Evolutionary conservation across 2,797 vertebrate genomes (phyloP).

Genomic region (Myiothlypis chrysogaster): DNA sequence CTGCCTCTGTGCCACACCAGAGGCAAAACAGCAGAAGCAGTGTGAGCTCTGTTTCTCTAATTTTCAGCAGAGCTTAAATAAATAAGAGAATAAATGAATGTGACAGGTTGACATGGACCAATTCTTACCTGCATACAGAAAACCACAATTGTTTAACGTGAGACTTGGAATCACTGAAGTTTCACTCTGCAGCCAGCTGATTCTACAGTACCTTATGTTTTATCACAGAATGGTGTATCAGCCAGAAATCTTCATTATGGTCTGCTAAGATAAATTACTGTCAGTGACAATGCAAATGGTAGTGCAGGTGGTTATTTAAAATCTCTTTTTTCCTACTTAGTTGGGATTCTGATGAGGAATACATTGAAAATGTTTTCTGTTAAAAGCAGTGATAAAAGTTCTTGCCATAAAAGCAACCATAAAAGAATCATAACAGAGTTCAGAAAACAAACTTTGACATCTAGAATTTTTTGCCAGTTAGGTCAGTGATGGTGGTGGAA

Average conservation of each 20-base stretch:
- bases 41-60: not conserved
- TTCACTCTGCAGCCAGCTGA: not conserved
- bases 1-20: too few species aligned
- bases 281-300: not conserved
- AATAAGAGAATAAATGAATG: not conserved
- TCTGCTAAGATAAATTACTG: not conserved
- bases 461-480: not conserved
- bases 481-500: not conserved
- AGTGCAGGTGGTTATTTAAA: not conserved
- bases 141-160: not conserved
- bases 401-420: not conserved
- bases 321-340: not conserved
- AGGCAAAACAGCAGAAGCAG: too few species aligned
- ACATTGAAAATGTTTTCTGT: not conserved
- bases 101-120: not conserved
- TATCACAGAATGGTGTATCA: not conserved
- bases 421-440: not conserved
- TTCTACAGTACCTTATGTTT: not conserved
- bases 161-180: not conserved
- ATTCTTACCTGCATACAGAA: not conserved
- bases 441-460: not conserved
- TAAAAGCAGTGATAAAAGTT: not conserved
- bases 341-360: not conserved
- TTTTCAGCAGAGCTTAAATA: not conserved
- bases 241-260: not conserved